Conservation (phyloP, 2,888 invertebrate genomes). For the Norana najaformis region DNA sequence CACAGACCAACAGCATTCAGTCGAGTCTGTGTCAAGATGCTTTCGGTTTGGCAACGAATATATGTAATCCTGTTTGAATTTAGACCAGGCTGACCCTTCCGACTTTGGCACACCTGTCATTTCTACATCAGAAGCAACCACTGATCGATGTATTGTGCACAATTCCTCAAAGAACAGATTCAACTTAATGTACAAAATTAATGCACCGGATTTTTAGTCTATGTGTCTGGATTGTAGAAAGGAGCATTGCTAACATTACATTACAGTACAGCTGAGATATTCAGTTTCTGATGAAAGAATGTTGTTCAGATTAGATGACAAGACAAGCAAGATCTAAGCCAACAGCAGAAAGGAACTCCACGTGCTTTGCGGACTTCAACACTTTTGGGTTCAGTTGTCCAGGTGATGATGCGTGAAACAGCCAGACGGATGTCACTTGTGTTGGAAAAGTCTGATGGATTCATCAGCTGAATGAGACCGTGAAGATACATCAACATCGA, state of each 20-base stretch:
- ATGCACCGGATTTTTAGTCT: neutral
- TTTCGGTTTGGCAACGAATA: neutral
- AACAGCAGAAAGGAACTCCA: neutral
- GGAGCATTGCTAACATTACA: neutral
- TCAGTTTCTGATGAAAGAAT: neutral
- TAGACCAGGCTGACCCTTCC: no score
- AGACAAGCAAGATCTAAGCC: no score
- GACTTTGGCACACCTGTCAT: no score
- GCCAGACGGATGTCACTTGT: slow-evolving; percentile 68
- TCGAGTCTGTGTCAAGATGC: neutral
- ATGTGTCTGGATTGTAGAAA: neutral
- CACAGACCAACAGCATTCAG: no score
- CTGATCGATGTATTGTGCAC: no score
- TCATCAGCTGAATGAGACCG: slow-evolving; percentile 62
- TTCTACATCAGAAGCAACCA: no score
- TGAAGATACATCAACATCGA: slow-evolving; percentile 65
- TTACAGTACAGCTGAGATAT: neutral
- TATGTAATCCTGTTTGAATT: no score
- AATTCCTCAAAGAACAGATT: no score
- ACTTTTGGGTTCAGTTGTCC: slow-evolving; percentile 75
- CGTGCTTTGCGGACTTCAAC: slow-evolving; percentile 69
- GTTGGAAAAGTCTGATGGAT: slow-evolving; percentile 66
- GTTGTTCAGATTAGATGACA: no score
- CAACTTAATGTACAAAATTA: no score
- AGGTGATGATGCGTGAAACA: slow-evolving; percentile 74